Percentiles rank a stretch among this genome's conserved stretches.
Conservation (phyloP, 2,113 vertebrate species). For the Takifugu bimaculatus region DNA sequence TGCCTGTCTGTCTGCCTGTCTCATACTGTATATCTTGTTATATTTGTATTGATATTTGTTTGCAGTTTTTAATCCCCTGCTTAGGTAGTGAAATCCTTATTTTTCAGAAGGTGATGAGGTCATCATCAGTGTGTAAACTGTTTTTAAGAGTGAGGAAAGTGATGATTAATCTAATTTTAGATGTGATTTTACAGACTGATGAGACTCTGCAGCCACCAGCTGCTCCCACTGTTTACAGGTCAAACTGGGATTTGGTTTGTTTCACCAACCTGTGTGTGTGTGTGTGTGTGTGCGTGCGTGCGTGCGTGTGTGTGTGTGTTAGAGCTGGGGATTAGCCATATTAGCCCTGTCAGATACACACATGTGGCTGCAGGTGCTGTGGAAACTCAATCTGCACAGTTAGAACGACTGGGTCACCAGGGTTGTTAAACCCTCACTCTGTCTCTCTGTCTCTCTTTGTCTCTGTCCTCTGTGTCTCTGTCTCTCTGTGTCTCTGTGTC, state of each 20-base stretch:
- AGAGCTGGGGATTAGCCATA: constrained; percentile 33
- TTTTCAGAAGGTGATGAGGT: too few relatives aligned
- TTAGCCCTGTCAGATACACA: constrained; percentile 56
- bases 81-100: too few relatives aligned
- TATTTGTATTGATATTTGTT: too few relatives aligned
- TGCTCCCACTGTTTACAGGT: constrained; percentile 28
- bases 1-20: too few relatives aligned
- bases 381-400: constrained; percentile 54
- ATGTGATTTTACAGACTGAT: background rate
- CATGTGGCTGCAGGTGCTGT: constrained; percentile 57
- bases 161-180: too few relatives aligned
- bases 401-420: constrained; percentile 41
- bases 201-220: constrained; percentile 14
- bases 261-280: constrained; percentile 18
- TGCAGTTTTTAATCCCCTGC: too few relatives aligned
- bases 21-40: too few relatives aligned
- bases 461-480: background rate
- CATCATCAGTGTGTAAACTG: too few relatives aligned
- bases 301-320: background rate
- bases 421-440: constrained; percentile 24
- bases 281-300: constrained; percentile 24
- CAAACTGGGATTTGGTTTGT: constrained; percentile 41
- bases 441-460: too few relatives aligned
- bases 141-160: too few relatives aligned
- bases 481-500: too few relatives aligned